Conservation (phyloP, 1,140 invertebrate genomes). For the Dinoponera quadriceps region DNA sequence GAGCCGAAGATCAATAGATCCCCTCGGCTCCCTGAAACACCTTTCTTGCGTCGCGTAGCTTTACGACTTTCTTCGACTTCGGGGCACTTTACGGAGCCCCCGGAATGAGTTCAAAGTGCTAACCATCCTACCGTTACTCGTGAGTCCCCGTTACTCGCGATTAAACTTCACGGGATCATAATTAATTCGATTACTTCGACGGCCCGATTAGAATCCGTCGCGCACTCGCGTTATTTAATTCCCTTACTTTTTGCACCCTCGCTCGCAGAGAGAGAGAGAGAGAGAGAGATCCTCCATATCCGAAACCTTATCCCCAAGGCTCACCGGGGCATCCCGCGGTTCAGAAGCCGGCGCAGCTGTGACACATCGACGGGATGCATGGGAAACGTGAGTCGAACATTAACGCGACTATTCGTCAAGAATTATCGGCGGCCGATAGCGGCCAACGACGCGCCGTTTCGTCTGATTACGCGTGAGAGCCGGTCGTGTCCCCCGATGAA, state of each 20-base stretch:
- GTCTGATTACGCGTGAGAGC: slow-evolving; percentile 24
- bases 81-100: slow-evolving; percentile 33
- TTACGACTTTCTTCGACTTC: slow-evolving; percentile 63
- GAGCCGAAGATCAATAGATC: slow-evolving; percentile 82
- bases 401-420: slow-evolving; percentile 54
- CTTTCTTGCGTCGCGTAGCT: slow-evolving; percentile 69
- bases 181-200: slow-evolving; percentile 58
- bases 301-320: background rate
- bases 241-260: background rate
- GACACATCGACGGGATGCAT: slow-evolving; percentile 34
- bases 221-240: slow-evolving; percentile 37
- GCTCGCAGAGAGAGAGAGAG: background rate
- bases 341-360: slow-evolving; percentile 59
- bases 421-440: slow-evolving; percentile 64
- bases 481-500: background rate
- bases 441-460: slow-evolving; percentile 62
- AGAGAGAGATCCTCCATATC: background rate
- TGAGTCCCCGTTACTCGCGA: slow-evolving; percentile 34
- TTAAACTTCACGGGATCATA: slow-evolving; percentile 51
- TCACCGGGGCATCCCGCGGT: background rate
- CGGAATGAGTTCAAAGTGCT: slow-evolving; percentile 9
- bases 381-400: slow-evolving; percentile 41
- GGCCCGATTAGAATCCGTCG: slow-evolving; percentile 39
- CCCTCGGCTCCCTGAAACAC: slow-evolving; percentile 73
- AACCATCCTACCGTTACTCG: background rate